Percentiles rank a stretch among this genome's conserved stretches.
Conservation (phyloP, 2,888 invertebrate species). For the Ormyrus rosae region DNA sequence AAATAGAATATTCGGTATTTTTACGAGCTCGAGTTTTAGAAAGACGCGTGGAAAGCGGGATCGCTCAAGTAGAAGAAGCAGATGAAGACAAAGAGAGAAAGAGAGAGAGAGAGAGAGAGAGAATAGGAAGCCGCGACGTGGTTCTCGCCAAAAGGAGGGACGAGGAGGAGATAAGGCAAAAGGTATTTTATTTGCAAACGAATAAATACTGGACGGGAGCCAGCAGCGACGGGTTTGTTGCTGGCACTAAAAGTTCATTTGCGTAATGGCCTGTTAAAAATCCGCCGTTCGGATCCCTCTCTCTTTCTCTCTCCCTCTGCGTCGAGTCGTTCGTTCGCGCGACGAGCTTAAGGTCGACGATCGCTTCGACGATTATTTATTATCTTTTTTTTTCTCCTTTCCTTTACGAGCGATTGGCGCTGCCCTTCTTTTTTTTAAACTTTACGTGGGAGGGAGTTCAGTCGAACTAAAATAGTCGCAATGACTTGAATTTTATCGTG, state of each 20-base stretch:
- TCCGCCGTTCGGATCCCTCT: conserved; percentile 60
- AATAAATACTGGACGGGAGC: conserved; percentile 64
- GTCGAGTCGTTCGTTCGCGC: neutral
- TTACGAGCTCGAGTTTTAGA: conserved; percentile 47
- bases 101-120: conserved; percentile 21
- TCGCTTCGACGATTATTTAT: conserved; percentile 26
- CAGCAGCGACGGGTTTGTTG: conserved; percentile 60
- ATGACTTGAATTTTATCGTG: no score
- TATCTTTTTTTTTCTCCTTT: conserved; percentile 11
- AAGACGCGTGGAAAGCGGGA: neutral
- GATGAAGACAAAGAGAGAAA: neutral
- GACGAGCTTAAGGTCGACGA: conserved; percentile 39
- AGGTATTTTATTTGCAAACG: conserved; percentile 62
- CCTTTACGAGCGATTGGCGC: neutral
- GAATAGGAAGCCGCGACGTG: no score
- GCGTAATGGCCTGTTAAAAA: conserved; percentile 72
- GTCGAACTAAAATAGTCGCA: no score
- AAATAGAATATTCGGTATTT: conserved; percentile 59
- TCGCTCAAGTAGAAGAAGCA: no score
- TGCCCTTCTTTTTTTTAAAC: conserved; percentile 3
- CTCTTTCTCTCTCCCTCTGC: neutral
- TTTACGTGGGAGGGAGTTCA: neutral
- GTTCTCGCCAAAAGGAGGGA: neutral
- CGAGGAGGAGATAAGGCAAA: conserved; percentile 49
- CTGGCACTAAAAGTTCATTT: conserved; percentile 72